Conservation (phyloP, 2,888 invertebrate species). For the Panopea generosa region DNA sequence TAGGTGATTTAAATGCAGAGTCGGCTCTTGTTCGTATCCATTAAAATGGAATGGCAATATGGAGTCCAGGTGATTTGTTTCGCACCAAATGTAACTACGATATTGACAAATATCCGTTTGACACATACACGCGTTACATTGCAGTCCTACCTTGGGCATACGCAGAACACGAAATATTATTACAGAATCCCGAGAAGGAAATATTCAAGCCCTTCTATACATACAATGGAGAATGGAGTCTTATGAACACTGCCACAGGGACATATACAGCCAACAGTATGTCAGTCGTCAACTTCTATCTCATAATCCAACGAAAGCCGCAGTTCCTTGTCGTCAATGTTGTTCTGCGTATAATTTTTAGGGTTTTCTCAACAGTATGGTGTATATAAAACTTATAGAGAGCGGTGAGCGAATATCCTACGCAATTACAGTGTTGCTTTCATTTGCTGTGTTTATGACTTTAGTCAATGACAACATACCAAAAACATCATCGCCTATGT, state of each 20-base stretch:
- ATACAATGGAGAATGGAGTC: constrained; percentile 45
- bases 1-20: constrained; percentile 33
- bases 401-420: constrained; percentile 42
- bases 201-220: constrained; percentile 20
- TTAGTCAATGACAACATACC: too few relatives aligned
- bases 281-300: background rate
- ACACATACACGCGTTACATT: constrained; percentile 32
- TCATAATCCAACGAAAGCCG: constrained; percentile 3
- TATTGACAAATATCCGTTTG: constrained; percentile 47
- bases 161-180: constrained; percentile 19
- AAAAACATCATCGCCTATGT: constrained; percentile 46
- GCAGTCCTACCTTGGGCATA: constrained; percentile 30
- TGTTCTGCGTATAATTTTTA: constrained; percentile 19
- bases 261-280: constrained; percentile 1
- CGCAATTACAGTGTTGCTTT: constrained; percentile 35
- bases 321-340: constrained; percentile 36
- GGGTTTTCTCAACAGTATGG: constrained; percentile 25
- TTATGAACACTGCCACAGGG: background rate
- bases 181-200: constrained; percentile 7
- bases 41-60: constrained; percentile 37
- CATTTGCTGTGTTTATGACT: constrained; percentile 48
- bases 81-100: constrained; percentile 39
- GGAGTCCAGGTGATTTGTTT: constrained; percentile 45
- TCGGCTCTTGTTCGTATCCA: constrained; percentile 23
- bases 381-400: constrained; percentile 26